Evolutionary conservation across 1,140 invertebrate genomes (phyloP).

Genomic region (Xylocopa sonorina): DNA sequence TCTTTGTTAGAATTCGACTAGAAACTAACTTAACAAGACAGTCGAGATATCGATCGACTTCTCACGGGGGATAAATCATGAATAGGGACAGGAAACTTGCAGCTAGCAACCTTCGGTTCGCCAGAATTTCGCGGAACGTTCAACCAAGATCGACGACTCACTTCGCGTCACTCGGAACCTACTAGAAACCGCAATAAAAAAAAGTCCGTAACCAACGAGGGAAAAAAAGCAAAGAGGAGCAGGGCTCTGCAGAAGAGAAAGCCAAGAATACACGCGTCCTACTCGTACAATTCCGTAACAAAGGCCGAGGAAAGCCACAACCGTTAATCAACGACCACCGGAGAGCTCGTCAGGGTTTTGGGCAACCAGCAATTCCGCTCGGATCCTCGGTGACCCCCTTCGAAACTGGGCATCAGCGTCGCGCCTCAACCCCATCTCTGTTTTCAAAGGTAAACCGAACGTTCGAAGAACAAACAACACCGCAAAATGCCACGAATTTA

Average conservation of each 20-base stretch:
- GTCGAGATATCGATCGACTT: neutral
- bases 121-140: neutral
- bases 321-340: conserved; percentile 30
- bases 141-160: neutral
- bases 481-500: neutral
- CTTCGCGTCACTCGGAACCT: neutral
- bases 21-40: neutral
- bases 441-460: neutral
- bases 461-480: neutral
- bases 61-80: neutral
- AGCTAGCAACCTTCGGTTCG: neutral
- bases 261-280: neutral
- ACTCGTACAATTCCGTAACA: conserved; percentile 7
- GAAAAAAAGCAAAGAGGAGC: conserved; percentile 3
- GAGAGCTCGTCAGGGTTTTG: conserved; percentile 3
- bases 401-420: neutral
- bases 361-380: neutral
- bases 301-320: conserved; percentile 21
- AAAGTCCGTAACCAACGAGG: neutral
- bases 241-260: conserved; percentile 8
- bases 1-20: no score
- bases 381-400: neutral
- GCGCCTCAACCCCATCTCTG: neutral
- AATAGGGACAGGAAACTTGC: neutral
- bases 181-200: conserved; percentile 4